Base-by-base conservation (phyloP, 2,888 invertebrate genomes). In the Gerosis bhagava region DNA sequence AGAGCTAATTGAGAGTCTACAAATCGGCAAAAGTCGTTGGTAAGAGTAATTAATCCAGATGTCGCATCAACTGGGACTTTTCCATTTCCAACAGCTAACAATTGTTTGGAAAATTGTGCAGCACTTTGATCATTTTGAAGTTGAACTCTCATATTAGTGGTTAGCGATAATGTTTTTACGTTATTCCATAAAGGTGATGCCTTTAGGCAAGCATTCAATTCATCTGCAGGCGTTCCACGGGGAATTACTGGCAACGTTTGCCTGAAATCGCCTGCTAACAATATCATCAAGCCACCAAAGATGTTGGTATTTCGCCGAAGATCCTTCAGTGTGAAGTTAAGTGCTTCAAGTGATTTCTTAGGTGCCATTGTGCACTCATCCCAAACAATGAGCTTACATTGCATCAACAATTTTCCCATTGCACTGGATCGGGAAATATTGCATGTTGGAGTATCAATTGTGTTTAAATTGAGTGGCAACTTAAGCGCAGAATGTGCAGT, bases 301-400 rank as follows among this genome's bases (percentile, higher is more conserved):
- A n/a, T n/a, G n/a, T n/a, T n/a, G n/a, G n/a, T n/a, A n/a, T n/a
- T n/a, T n/a, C n/a, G n/a, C n/a, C n/a, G 26, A 4, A 26, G n/a
- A 26, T 26, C 26, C 10, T 26, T 12, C 3, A 26, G 5, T 2
- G 26, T 12, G 0, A 8, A 3, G 12, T 26, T 10, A 1, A 26
- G 4, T 11, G 31, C 31, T 10, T 31, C 31, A 3, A 31, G 4
- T 2, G 31, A 31, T 16, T 16, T 31, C 10, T 36, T 36, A 10
- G 24, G 36, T 6, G 36, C 36, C 36, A 36, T 36, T 8, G 36
- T 24, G 16, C 36, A 25, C 16, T 36, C 36, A 15, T 36, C 36
- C 36, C 36, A 34, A 2, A 34, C 6, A 0, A 34, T 34, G 5
- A 34, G 8, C 5, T 17, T 31, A n/a, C n/a, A n/a, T n/a, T n/a